These are phyloP conservation scores for Drepanosiphum platanoidis DNA, from an alignment of 2,888 invertebrate genomes.

Conservation along the genomic window DNA sequence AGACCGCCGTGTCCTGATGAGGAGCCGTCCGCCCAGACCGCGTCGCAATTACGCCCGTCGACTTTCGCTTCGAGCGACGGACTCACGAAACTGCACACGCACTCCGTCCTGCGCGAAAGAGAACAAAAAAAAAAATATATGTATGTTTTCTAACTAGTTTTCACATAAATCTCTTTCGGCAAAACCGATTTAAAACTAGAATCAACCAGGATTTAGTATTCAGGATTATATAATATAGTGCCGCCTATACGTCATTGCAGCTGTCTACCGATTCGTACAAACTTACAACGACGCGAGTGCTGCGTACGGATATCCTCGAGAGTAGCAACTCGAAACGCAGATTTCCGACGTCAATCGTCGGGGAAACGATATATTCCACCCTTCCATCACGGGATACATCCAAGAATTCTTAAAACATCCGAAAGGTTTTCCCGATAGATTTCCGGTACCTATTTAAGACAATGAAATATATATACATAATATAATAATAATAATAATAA, in stretches of 20 bases:
- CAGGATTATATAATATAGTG: too few relatives aligned
- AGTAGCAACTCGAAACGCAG: conserved; percentile 23
- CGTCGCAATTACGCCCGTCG: conserved; percentile 41
- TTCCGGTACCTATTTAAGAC: neutral
- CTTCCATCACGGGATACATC: conserved; percentile 52
- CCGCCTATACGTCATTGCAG: too few relatives aligned
- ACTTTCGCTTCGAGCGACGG: conserved; percentile 33
- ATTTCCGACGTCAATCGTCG: neutral
- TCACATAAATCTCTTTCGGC: too few relatives aligned
- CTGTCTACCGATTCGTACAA: neutral
- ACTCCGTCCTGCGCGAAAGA: conserved; percentile 54
- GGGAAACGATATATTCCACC: conserved; percentile 47
- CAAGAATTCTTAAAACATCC: conserved; percentile 45
- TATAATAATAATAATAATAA: neutral
- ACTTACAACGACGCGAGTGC: conserved; percentile 42
- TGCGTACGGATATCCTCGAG: conserved; percentile 13
- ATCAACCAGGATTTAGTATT: too few relatives aligned
- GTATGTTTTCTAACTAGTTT: too few relatives aligned
- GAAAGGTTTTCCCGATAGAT: conserved; percentile 12
- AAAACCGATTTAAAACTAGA: too few relatives aligned
- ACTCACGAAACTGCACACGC: conserved; percentile 60
- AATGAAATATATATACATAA: neutral
- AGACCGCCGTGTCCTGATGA: neutral
- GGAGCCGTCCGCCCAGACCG: neutral
- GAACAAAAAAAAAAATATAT: too few relatives aligned